These are phyloP conservation scores for Rhincodon typus DNA, from an alignment of 2,797 vertebrate genomes.

Conservation along the genomic window DNA sequence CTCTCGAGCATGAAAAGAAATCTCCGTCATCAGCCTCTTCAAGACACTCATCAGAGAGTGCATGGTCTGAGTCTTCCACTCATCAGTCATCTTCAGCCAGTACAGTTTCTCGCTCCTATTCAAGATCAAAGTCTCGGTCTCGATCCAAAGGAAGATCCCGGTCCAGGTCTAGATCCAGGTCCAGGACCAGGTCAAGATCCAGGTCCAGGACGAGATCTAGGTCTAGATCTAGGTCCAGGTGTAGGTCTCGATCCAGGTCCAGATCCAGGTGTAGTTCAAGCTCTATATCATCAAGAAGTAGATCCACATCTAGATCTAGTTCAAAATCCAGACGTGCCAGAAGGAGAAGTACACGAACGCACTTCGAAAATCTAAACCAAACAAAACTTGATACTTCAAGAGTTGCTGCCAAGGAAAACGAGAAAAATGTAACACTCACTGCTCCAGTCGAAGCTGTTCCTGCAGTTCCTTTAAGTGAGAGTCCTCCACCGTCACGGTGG, in stretches of 20 bases:
- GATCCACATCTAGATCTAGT: slow-evolving; percentile 54
- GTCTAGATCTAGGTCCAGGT: slow-evolving; percentile 51
- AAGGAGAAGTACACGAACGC: slow-evolving; percentile 50
- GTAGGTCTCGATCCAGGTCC: slow-evolving; percentile 57
- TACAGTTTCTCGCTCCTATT: slow-evolving; percentile 66
- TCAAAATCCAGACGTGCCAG: not conserved
- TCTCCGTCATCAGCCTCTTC: slow-evolving; percentile 63
- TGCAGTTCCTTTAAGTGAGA: slow-evolving; percentile 87
- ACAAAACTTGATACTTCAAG: slow-evolving; percentile 56
- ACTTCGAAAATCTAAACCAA: slow-evolving; percentile 53
- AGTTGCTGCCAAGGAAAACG: slow-evolving; percentile 54
- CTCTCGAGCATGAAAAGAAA: slow-evolving; percentile 53
- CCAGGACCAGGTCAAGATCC: slow-evolving; percentile 12
- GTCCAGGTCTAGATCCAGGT: slow-evolving; percentile 46
- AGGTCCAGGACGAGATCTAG: slow-evolving; percentile 39
- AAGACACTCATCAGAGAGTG: slow-evolving; percentile 58
- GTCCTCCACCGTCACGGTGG: slow-evolving; percentile 93
- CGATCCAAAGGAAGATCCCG: slow-evolving; percentile 56
- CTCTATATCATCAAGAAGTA: slow-evolving; percentile 54
- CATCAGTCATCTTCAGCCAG: slow-evolving; percentile 61
- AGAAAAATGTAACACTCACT: slow-evolving; percentile 53
- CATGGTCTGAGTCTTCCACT: slow-evolving; percentile 64
- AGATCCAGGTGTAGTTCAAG: slow-evolving; percentile 55
- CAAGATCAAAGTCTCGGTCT: slow-evolving; percentile 67
- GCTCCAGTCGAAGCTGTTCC: slow-evolving; percentile 68